A percentile compares a stretch with the other conserved stretches of the same genome.
These are phyloP conservation scores for Ginglymostoma cirratum DNA, from an alignment of 2,113 vertebrate genomes.

Conservation along the genomic window DNA sequence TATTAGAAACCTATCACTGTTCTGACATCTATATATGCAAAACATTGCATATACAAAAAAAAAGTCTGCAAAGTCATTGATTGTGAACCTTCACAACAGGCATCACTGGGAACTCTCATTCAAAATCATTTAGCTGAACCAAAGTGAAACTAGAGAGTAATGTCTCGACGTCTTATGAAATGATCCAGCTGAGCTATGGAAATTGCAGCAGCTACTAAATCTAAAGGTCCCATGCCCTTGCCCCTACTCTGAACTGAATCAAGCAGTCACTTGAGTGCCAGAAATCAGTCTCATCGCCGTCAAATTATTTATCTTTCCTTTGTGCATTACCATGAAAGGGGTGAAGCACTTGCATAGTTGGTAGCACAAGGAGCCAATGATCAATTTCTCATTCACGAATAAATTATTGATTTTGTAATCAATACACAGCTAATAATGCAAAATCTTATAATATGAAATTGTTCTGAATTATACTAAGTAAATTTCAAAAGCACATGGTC, in stretches of 20 bases:
- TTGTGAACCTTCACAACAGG: neutral
- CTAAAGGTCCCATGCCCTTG: neutral
- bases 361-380: neutral
- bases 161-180: neutral
- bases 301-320: neutral
- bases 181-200: neutral
- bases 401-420: conserved; percentile 28
- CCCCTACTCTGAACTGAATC: neutral
- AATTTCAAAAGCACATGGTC: conserved; percentile 9
- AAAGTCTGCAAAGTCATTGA: neutral
- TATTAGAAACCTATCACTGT: neutral
- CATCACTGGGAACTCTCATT: neutral
- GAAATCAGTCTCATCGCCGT: neutral
- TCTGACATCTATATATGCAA: neutral
- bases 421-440: neutral
- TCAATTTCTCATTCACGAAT: conserved; percentile 24
- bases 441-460: neutral
- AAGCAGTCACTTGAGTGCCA: neutral
- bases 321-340: neutral
- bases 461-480: conserved; percentile 13
- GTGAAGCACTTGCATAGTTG: neutral
- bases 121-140: neutral
- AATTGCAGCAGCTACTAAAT: neutral
- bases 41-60: neutral
- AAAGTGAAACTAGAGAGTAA: neutral